These are phyloP conservation scores for Synergus umbraculus DNA, from an alignment of 2,888 invertebrate species.

Conservation along the genomic window DNA sequence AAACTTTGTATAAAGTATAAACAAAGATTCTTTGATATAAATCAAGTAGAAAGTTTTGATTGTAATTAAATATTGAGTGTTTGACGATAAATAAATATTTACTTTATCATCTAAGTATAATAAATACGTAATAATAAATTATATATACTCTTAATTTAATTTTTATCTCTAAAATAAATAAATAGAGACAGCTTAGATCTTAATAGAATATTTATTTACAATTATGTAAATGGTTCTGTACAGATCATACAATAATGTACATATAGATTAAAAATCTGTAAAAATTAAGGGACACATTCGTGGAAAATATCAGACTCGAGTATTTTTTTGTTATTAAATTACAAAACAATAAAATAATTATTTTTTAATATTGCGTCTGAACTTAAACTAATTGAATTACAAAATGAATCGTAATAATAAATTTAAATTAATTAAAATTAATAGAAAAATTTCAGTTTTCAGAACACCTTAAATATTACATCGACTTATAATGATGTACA, in stretches of 20 bases:
- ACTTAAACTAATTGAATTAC: background rate
- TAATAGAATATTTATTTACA: conserved; percentile 15
- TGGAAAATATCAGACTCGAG: conserved; percentile 1
- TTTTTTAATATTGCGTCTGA: background rate
- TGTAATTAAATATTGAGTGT: too few species aligned
- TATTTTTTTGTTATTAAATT: background rate
- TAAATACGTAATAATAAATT: too few species aligned
- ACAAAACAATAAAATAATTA: background rate
- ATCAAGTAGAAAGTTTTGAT: too few species aligned
- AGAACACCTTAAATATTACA: background rate
- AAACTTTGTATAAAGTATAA: too few species aligned
- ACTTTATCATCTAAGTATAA: too few species aligned
- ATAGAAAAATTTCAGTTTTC: background rate
- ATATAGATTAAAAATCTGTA: conserved; percentile 9
- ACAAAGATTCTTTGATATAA: too few species aligned
- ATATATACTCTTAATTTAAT: background rate
- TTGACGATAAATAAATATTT: too few species aligned
- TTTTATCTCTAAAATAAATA: background rate
- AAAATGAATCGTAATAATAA: background rate
- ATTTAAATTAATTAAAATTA: background rate
- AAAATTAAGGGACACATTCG: background rate
- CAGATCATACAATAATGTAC: conserved; percentile 8
- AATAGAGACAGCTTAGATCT: background rate
- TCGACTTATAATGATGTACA: conserved; percentile 27
- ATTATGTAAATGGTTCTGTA: conserved; percentile 1